Conservation (phyloP, 2,888 invertebrate genomes). For the Cephus nigrinus region DNA sequence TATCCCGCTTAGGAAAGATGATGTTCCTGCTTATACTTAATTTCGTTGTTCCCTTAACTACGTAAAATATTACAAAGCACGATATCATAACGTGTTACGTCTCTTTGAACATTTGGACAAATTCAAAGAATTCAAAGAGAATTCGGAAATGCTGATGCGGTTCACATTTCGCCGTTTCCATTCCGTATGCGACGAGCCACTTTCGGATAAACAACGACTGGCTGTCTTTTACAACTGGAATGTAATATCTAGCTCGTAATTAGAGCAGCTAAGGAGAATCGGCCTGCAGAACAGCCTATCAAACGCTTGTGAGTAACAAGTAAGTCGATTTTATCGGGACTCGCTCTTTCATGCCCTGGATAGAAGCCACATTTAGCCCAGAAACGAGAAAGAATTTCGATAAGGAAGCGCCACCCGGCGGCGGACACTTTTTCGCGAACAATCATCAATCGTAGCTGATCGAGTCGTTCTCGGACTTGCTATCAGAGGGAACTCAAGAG, state of each 20-base stretch:
- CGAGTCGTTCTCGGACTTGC: background rate
- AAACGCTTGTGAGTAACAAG: background rate
- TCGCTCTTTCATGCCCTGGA: background rate
- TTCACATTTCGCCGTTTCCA: background rate
- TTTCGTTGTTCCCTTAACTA: background rate
- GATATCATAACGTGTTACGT: background rate
- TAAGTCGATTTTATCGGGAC: background rate
- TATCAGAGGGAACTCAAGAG: background rate
- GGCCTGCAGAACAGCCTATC: conserved; percentile 3
- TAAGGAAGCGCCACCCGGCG: background rate
- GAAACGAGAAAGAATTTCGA: background rate
- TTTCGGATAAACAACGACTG: conserved; percentile 42
- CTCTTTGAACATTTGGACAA: background rate
- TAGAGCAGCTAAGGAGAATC: conserved; percentile 46
- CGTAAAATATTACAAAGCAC: background rate
- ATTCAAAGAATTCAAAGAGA: background rate
- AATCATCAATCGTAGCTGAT: background rate
- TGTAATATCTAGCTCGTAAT: conserved; percentile 45
- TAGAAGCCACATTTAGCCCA: background rate
- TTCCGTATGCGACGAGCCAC: background rate
- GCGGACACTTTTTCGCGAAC: background rate
- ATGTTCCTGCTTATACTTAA: background rate
- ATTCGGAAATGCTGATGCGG: background rate
- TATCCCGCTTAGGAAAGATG: background rate
- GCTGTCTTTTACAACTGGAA: conserved; percentile 53